Base-by-base conservation (phyloP, 1,140 invertebrate genomes). In the Caenorhabditis remanei region DNA sequence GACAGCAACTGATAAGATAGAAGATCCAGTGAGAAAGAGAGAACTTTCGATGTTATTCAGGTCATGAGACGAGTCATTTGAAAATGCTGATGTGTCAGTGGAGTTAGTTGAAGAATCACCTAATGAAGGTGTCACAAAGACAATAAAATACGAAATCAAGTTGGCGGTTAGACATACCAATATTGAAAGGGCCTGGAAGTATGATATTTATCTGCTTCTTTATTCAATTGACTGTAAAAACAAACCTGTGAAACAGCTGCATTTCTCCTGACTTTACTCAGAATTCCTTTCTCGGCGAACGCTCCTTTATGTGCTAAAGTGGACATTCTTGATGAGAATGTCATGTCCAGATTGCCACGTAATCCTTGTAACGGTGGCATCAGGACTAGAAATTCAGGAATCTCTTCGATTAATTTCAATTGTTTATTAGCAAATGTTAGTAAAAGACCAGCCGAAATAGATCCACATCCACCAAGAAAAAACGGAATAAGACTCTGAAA, bases 321-420 rank as follows among this genome's bases (percentile, higher is more conserved):
- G 8, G 71, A 79, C 71, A 79, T 79, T 79, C 71, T 79, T 11
- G 71, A 79, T 24, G 71, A 79, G 9, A 79, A 79, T 6, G 71
- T 79, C 71, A 79, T 79, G 21, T 79, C 71, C 46, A 79, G n/a
- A 50, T 79, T 79, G n/a, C 71, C 71, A 50, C 71, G 71, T 79
- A 79, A 14, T 19, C 71, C 71, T 50, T 79, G 71, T 13, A 79
- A n/a, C 9, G 71, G 71, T 50, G 71, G 71, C 71, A 79, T 79
- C 4, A 79, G 40, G 4, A 79, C 71, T 6, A 79, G 71, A 24
- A 79, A 79, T 19, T 79, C 71, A 4, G 71, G 71, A 9, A 79
- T 41, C 9, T 79, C 71, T 13, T 79, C n/a, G 4, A 79, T 53
- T 13, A 79, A 24, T 24, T n/a, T 32, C 46, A 79, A 14, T 11